Evolutionary conservation across 2,113 vertebrate species (phyloP).

Genomic region (human): DNA sequence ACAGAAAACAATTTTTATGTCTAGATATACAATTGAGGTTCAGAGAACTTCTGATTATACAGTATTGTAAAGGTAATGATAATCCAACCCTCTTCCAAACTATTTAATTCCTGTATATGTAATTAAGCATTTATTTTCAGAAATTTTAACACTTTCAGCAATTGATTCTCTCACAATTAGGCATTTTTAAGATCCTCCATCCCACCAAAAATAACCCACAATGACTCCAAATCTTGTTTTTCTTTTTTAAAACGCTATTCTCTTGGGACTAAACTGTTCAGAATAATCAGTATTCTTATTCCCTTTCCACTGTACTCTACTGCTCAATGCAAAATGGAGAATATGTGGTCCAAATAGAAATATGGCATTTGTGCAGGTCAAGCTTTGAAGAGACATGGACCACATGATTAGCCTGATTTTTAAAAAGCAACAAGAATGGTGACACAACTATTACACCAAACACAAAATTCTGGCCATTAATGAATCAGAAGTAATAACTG

Average conservation of each 20-base stretch:
- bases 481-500: neutral
- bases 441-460: neutral
- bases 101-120: constrained; percentile 50
- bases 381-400: neutral
- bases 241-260: neutral
- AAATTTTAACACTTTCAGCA: constrained; percentile 62
- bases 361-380: neutral
- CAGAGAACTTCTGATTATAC: constrained; percentile 76
- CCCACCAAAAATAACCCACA: neutral
- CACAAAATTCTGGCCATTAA: constrained; percentile 29
- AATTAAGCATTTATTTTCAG: constrained; percentile 53
- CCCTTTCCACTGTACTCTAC: neutral
- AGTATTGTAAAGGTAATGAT: constrained; percentile 62
- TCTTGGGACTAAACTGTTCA: neutral
- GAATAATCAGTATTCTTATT: constrained; percentile 12
- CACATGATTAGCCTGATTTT: neutral
- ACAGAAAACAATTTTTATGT: constrained; percentile 69
- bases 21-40: constrained; percentile 73
- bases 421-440: constrained; percentile 14
- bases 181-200: neutral
- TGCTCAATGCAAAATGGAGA: constrained; percentile 26
- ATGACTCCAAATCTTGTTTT: neutral
- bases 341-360: constrained; percentile 10
- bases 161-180: constrained; percentile 42
- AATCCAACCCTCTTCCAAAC: constrained; percentile 54